Evolutionary conservation across 2,113 vertebrate genomes (phyloP).

Genomic region (Pygoscelis adeliae): DNA sequence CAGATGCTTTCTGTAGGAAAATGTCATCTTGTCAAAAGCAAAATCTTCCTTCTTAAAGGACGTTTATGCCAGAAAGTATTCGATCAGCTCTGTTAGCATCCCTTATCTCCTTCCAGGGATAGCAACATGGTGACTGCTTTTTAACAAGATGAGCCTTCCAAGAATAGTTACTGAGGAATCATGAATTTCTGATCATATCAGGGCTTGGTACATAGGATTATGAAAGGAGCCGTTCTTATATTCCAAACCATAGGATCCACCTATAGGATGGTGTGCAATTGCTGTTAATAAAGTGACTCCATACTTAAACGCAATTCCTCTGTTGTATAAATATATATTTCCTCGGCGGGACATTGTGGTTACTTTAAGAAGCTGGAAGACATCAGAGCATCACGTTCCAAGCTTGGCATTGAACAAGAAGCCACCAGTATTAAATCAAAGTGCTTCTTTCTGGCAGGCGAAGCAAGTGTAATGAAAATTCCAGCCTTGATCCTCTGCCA

Average conservation of each 20-base stretch:
- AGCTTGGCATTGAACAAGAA: constrained; percentile 58
- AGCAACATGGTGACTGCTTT: not conserved
- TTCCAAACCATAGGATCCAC: not conserved
- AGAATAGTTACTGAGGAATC: not conserved
- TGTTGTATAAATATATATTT: constrained; percentile 29
- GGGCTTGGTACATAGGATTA: not conserved
- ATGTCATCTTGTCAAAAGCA: constrained; percentile 19
- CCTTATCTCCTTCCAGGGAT: not conserved
- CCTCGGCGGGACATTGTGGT: constrained; percentile 26
- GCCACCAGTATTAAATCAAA: constrained; percentile 65
- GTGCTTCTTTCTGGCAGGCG: constrained; percentile 55
- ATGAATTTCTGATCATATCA: not conserved
- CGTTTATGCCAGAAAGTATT: not conserved
- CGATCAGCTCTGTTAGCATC: not conserved
- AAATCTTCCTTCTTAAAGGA: not conserved
- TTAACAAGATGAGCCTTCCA: constrained; percentile 11
- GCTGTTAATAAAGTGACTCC: not conserved
- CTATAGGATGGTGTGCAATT: not conserved
- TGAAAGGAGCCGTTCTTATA: not conserved
- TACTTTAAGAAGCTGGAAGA: constrained; percentile 60
- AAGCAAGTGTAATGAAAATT: constrained; percentile 58
- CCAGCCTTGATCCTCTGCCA: constrained; percentile 58
- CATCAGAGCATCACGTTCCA: constrained; percentile 49
- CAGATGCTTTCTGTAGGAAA: constrained; percentile 35
- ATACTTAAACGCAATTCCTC: not conserved